Evolutionary conservation across 2,888 invertebrate species (phyloP).

Genomic region (Cheilosia vernalis): DNA sequence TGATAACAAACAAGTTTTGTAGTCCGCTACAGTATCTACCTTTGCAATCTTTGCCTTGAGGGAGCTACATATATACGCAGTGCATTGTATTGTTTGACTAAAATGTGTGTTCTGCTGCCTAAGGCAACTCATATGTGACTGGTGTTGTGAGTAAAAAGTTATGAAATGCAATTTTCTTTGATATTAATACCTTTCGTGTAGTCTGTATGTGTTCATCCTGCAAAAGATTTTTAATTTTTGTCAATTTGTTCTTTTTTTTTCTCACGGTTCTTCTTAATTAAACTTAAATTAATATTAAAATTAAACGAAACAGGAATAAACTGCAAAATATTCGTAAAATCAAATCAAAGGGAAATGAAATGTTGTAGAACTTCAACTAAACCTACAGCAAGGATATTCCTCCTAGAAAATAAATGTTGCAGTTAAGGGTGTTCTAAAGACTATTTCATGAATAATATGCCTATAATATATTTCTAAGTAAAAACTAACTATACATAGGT

Average conservation of each 20-base stretch:
- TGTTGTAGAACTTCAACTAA: background rate
- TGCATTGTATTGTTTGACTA: background rate
- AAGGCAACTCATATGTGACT: background rate
- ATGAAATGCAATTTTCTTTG: conserved; percentile 18
- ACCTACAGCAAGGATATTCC: background rate
- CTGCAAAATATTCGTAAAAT: conserved; percentile 40
- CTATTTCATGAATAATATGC: no score
- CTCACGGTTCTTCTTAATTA: conserved; percentile 22
- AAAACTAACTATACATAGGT: no score
- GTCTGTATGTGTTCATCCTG: conserved; percentile 74
- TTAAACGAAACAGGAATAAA: conserved; percentile 31
- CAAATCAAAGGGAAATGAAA: background rate
- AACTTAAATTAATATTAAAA: no score
- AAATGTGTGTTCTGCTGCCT: background rate
- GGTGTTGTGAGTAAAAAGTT: background rate
- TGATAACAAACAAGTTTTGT: background rate
- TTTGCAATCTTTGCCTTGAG: background rate
- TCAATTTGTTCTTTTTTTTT: conserved; percentile 14
- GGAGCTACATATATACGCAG: background rate
- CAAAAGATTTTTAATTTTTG: conserved; percentile 58
- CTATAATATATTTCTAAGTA: no score
- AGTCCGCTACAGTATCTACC: background rate
- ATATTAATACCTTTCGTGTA: conserved; percentile 65
- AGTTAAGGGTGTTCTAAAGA: background rate
- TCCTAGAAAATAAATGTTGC: background rate